A percentile compares a stretch with the other conserved stretches of the same genome.
Evolutionary conservation across 2,797 vertebrate species (phyloP).

Genomic region (Melanotaenia pygmaea): DNA sequence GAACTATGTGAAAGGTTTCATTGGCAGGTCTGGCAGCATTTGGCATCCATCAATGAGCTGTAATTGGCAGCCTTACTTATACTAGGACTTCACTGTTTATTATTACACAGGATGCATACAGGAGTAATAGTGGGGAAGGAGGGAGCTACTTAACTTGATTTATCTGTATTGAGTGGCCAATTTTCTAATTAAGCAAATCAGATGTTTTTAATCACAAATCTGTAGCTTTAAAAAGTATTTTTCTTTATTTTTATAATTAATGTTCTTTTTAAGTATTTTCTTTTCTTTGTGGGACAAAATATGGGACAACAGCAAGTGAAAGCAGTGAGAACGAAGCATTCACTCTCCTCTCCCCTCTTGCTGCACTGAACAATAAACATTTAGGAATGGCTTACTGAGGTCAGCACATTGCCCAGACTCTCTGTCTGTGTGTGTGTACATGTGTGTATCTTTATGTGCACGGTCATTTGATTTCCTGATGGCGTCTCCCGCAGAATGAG

Average conservation of each 20-base stretch:
- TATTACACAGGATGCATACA: background rate
- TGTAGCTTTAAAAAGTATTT: background rate
- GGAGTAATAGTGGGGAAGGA: background rate
- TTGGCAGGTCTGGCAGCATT: slow-evolving; percentile 29
- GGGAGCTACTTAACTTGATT: background rate
- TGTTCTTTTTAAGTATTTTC: background rate
- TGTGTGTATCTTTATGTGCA: slow-evolving; percentile 23
- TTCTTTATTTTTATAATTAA: background rate
- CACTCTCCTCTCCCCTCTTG: slow-evolving; percentile 50
- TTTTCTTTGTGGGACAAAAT: slow-evolving; percentile 11
- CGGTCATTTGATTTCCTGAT: slow-evolving; percentile 21
- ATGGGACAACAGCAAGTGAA: slow-evolving; percentile 1
- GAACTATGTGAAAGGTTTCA: slow-evolving; percentile 28
- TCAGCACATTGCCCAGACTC: slow-evolving; percentile 78
- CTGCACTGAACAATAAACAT: slow-evolving; percentile 70
- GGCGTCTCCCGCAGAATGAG: slow-evolving; percentile 8
- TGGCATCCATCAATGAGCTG: slow-evolving; percentile 30
- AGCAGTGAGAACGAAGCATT: slow-evolving; percentile 24
- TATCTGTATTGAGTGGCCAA: background rate
- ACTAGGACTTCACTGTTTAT: background rate
- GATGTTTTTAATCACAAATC: background rate
- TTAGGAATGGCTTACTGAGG: slow-evolving; percentile 71
- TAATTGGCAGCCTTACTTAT: slow-evolving; percentile 22
- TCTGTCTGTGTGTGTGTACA: slow-evolving; percentile 45
- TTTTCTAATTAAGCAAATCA: background rate